phyloP scores from a whole-genome alignment of 2,797 vertebrate genomes.

The Gymnothorax javanicus region DNA sequence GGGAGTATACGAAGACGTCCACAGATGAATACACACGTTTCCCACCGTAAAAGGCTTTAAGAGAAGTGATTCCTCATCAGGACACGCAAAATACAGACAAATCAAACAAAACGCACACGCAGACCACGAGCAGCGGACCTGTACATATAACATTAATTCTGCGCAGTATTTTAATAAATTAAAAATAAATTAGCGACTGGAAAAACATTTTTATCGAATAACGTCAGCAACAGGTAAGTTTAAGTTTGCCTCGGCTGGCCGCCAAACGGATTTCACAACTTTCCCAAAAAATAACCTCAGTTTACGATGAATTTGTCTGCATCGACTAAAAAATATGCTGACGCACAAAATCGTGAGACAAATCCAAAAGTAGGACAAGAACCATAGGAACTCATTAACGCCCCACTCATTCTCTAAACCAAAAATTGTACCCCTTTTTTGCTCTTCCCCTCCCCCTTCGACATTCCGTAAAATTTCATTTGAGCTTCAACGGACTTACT shows the following conservation, averaged over 20 bases:
- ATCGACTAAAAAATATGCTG: background rate
- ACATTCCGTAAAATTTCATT: background rate
- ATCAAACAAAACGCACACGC: background rate
- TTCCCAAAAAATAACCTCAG: background rate
- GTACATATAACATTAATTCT: background rate
- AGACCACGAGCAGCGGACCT: background rate
- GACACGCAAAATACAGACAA: background rate
- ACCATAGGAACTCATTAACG: background rate
- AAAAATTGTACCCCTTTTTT: slow-evolving; percentile 21
- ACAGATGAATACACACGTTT: slow-evolving; percentile 49
- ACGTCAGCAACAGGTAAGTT: background rate
- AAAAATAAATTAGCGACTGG: background rate
- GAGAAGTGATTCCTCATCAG: slow-evolving; percentile 8
- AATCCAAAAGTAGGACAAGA: background rate
- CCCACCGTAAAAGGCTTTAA: slow-evolving; percentile 30
- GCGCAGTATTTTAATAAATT: background rate
- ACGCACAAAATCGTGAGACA: background rate
- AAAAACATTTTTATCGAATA: background rate
- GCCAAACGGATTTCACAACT: background rate
- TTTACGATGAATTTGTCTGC: too few species aligned
- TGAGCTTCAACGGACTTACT: background rate
- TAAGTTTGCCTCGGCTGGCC: background rate
- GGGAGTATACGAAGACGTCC: slow-evolving; percentile 46
- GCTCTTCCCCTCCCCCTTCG: slow-evolving; percentile 19
- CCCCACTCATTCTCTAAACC: slow-evolving; percentile 19